Evolutionary conservation across 2,888 invertebrate genomes (phyloP).

Genomic region (Acrocera orbiculus): DNA sequence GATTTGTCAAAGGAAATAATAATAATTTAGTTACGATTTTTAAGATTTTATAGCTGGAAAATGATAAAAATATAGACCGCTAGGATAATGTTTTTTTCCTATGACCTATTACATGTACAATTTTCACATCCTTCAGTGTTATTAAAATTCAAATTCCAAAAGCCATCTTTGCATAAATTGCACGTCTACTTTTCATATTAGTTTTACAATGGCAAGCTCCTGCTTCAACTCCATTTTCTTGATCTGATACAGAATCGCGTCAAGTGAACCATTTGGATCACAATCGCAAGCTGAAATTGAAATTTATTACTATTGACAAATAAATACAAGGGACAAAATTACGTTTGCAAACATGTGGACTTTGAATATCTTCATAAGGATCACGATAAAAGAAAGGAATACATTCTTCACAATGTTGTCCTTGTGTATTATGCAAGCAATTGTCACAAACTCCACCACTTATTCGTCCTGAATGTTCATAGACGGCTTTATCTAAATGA

Average conservation of each 20-base stretch:
- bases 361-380: slow-evolving; percentile 62
- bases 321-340: too few relatives aligned
- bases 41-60: too few relatives aligned
- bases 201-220: slow-evolving; percentile 90
- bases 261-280: slow-evolving; percentile 69
- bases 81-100: too few relatives aligned
- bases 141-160: slow-evolving; percentile 69
- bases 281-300: slow-evolving; percentile 72
- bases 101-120: slow-evolving; percentile 85
- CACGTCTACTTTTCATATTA: slow-evolving; percentile 82
- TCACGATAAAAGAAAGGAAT: slow-evolving; percentile 86
- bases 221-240: slow-evolving; percentile 57
- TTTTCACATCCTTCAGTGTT: slow-evolving; percentile 80
- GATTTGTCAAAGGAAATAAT: too few relatives aligned
- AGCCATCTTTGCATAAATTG: slow-evolving; percentile 84
- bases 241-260: slow-evolving; percentile 80
- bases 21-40: too few relatives aligned
- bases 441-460: slow-evolving; percentile 97
- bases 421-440: slow-evolving; percentile 92
- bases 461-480: slow-evolving; percentile 70
- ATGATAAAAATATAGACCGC: too few relatives aligned
- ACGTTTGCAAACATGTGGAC: slow-evolving; percentile 80
- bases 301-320: neutral
- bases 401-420: slow-evolving; percentile 92
- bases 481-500: slow-evolving; percentile 88